phyloP scores from a whole-genome alignment of 2,113 vertebrate genomes.

The Phasianus colchicus region DNA sequence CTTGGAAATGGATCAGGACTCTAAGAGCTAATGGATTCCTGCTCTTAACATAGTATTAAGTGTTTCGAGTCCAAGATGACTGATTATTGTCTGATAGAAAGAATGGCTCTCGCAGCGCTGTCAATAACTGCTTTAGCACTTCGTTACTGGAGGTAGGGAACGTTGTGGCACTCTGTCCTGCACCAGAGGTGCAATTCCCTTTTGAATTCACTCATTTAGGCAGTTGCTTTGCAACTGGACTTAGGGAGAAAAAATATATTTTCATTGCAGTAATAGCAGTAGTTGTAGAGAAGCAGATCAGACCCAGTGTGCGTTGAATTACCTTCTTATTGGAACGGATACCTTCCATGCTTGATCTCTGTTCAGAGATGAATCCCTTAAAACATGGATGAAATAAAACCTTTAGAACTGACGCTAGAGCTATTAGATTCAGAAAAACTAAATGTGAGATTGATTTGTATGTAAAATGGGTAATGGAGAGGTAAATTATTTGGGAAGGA shows the following conservation, averaged over 20 bases:
- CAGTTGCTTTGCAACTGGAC: conserved; percentile 2
- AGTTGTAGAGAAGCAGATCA: not conserved
- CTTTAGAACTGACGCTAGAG: not conserved
- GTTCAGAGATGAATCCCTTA: not conserved
- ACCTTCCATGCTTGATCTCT: not conserved
- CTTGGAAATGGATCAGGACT: not conserved
- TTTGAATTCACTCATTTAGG: not conserved
- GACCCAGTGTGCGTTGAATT: not conserved
- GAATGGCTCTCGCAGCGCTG: not conserved
- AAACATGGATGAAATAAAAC: not conserved
- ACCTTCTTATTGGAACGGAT: not conserved
- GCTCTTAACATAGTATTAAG: not conserved
- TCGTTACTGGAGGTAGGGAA: not conserved
- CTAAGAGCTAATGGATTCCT: not conserved
- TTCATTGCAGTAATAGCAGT: not conserved
- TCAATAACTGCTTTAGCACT: not conserved
- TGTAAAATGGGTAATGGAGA: not conserved
- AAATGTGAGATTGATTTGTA: not conserved
- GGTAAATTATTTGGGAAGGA: not conserved
- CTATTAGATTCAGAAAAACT: not conserved
- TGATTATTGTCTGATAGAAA: not conserved
- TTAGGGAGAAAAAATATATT: not conserved
- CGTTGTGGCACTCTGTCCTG: too few relatives aligned
- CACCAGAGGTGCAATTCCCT: not conserved
- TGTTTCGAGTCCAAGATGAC: not conserved